Evolutionary conservation across 2,888 invertebrate genomes (phyloP).

Genomic region (Psococerastis gibbosa): DNA sequence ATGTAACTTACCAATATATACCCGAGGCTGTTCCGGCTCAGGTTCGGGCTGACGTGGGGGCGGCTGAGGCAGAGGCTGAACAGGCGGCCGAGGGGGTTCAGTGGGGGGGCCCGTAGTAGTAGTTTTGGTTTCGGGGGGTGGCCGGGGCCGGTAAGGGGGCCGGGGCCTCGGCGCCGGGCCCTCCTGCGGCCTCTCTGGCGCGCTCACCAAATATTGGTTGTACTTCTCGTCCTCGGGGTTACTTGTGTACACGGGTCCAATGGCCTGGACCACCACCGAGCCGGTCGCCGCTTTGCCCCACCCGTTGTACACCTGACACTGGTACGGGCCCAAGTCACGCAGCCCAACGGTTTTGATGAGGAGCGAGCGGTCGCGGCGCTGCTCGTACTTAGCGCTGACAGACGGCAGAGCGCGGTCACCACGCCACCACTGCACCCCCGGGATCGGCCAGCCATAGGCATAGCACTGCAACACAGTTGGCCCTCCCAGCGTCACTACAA

Average conservation of each 20-base stretch:
- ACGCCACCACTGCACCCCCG: conserved; percentile 70
- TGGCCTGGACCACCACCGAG: conserved; percentile 50
- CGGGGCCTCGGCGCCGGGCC: conserved; percentile 20
- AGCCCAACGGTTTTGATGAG: conserved; percentile 49
- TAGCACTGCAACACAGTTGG: conserved; percentile 57
- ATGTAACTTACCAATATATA: conserved; percentile 17
- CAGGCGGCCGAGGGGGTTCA: conserved; percentile 19
- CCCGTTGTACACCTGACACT: conserved; percentile 79
- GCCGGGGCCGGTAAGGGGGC: conserved; percentile 22
- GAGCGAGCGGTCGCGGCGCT: conserved; percentile 52
- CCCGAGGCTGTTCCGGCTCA: conserved; percentile 16
- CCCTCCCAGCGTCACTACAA: conserved; percentile 49
- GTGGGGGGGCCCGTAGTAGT: conserved; percentile 21
- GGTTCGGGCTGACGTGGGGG: conserved; percentile 20
- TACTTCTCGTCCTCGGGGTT: conserved; percentile 35
- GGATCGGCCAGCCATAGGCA: conserved; percentile 63
- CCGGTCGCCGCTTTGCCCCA: conserved; percentile 55
- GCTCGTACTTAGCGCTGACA: conserved; percentile 45
- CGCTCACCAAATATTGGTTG: conserved; percentile 38
- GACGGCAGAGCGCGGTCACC: conserved; percentile 56
- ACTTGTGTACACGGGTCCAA: conserved; percentile 43
- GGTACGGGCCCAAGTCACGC: conserved; percentile 64
- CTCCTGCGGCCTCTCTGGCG: conserved; percentile 26
- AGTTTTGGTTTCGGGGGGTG: conserved; percentile 21
- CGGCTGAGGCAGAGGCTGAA: conserved; percentile 20